phyloP scores from a whole-genome alignment of 1,140 invertebrate genomes.

The Euura lappo region DNA sequence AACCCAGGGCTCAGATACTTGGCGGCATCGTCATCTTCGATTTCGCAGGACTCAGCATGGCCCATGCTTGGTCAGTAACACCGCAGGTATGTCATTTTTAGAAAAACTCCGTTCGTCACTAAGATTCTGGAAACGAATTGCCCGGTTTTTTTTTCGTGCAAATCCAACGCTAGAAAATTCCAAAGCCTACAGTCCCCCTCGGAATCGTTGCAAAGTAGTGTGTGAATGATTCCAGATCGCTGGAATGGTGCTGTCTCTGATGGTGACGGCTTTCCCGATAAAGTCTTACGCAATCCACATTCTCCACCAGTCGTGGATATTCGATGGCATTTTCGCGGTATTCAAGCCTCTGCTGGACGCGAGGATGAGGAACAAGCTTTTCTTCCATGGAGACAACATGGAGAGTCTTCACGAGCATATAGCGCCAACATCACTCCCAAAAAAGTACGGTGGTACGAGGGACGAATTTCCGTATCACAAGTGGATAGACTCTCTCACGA shows the following conservation, averaged over 20 bases:
- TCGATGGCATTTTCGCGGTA: constrained; percentile 77
- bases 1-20: constrained; percentile 75
- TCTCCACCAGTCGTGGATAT: constrained; percentile 79
- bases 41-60: constrained; percentile 70
- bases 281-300: constrained; percentile 78
- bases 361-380: constrained; percentile 72
- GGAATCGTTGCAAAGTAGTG: no score
- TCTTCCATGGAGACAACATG: constrained; percentile 77
- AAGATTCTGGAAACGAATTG: no score
- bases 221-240: constrained; percentile 40
- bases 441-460: constrained; percentile 72
- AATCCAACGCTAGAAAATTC: no score
- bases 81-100: constrained; percentile 56
- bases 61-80: constrained; percentile 76
- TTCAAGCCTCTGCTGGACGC: constrained; percentile 77
- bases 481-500: constrained; percentile 72
- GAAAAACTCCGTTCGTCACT: no score
- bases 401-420: constrained; percentile 79
- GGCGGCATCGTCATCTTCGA: constrained; percentile 80
- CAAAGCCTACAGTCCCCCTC: no score
- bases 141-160: no score
- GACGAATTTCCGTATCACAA: constrained; percentile 74
- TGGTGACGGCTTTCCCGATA: constrained; percentile 74
- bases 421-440: constrained; percentile 71
- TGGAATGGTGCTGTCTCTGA: constrained; percentile 51